Evolutionary conservation across 1,140 invertebrate species (phyloP).

Genomic region (Calephelis nemesis): DNA sequence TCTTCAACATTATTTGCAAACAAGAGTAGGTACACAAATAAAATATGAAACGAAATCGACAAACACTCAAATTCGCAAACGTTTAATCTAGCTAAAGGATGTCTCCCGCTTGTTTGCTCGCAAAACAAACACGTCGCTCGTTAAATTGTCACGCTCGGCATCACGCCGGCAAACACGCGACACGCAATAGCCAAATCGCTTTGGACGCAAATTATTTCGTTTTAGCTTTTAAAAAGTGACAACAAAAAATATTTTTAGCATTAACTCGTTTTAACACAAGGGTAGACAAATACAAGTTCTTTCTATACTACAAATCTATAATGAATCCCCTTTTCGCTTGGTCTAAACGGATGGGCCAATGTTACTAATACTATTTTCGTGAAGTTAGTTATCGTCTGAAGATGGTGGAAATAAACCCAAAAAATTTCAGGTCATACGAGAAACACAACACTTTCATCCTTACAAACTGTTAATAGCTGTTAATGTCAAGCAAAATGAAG

Average conservation of each 20-base stretch:
- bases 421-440: too few relatives aligned
- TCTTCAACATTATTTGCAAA: slow-evolving; percentile 2
- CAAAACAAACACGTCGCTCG: slow-evolving; percentile 38
- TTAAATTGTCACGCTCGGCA: slow-evolving; percentile 52
- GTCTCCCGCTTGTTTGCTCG: slow-evolving; percentile 45
- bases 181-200: slow-evolving; percentile 11
- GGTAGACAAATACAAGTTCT: not conserved
- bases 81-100: slow-evolving; percentile 48
- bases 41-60: slow-evolving; percentile 8
- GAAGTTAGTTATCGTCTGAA: too few relatives aligned
- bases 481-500: too few relatives aligned
- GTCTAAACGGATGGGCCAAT: too few relatives aligned
- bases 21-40: not conserved
- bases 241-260: too few relatives aligned
- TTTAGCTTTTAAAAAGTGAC: not conserved
- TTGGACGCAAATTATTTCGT: not conserved
- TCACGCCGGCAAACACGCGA: slow-evolving; percentile 35
- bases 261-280: not conserved
- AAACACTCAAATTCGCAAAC: slow-evolving; percentile 22
- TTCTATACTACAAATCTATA: too few relatives aligned
- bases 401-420: too few relatives aligned
- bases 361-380: too few relatives aligned
- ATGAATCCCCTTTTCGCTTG: too few relatives aligned
- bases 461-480: too few relatives aligned
- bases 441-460: too few relatives aligned